Conservation (phyloP, 1,140 invertebrate species). For the Galendromus occidentalis region DNA sequence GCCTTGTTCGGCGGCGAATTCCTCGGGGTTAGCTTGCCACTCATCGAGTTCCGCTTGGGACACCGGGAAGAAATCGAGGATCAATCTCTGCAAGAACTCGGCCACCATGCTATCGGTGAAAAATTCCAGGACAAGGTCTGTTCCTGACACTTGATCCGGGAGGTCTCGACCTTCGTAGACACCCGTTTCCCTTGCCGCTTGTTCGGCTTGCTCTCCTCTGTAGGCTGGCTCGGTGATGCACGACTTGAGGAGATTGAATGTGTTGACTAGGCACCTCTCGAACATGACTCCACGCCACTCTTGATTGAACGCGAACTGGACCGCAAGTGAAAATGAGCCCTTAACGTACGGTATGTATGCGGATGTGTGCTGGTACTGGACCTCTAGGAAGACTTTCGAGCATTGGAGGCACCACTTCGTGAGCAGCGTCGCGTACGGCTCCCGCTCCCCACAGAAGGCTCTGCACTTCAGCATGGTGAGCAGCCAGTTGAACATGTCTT, state of each 20-base stretch:
- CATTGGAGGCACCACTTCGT: conserved; percentile 5
- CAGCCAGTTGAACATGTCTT: conserved; percentile 2
- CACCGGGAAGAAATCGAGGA: background rate
- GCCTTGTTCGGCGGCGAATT: conserved; percentile 50
- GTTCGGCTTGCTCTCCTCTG: background rate
- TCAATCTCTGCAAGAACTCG: background rate
- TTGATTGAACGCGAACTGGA: background rate
- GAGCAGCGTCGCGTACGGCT: background rate
- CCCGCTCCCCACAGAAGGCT: background rate
- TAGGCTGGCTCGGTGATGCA: background rate
- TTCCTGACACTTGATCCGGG: no score
- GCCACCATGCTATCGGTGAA: background rate
- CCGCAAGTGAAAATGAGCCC: background rate
- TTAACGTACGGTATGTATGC: background rate
- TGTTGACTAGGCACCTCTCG: background rate
- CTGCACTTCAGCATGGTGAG: conserved; percentile 3
- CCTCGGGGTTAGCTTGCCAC: background rate
- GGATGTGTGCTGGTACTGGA: background rate
- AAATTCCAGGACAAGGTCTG: background rate
- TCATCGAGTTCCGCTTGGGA: background rate
- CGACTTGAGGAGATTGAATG: background rate
- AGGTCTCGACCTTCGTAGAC: no score
- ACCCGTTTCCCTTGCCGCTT: no score
- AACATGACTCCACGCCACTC: conserved; percentile 2
- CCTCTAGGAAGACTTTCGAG: background rate